Evolutionary conservation across 2,888 invertebrate species (phyloP), one percentile per base, ranked within the genome.

Genomic region (Lycophotia porphyrea): DNA sequence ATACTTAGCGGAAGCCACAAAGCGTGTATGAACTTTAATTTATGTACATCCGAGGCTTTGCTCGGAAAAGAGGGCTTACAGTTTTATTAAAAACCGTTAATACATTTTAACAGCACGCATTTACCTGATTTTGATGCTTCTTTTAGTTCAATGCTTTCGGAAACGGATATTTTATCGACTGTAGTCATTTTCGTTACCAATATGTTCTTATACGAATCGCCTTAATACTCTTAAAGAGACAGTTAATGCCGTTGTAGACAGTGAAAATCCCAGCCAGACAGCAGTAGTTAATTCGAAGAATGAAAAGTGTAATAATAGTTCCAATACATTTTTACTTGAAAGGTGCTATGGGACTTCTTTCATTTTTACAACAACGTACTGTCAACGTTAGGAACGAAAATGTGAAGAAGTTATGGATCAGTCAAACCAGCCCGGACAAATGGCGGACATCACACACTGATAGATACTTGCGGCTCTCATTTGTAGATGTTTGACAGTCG

Each of bases 41-140:
- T 77, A 66, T 55, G 52, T 58, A 66, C 66, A 61, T 75, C 34
- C 63, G 60, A 61, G 47, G 42, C 27, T 71, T 71, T 34, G 39
- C 34, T 80, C 34, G 47, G 83, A 52, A 72, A 61, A 61, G 27
- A 49, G 34, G 24, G 18, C 42, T 76, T 80, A 49, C 15, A 18
- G 9, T 80, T 80, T 27, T 34, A 60, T 72, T 55, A 47, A 80
- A 47, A 42, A 47, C n/a, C 39, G 21, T n/a, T 69, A 15, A 21
- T 31, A 61, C 52, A 44, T 42, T 65, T 75, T 52, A 44, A 49
- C 42, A 42, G 55, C 34, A 52, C 49, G 9, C 36, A 13, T 44
- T 7, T 77, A 27, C 39, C 18, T 44, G 74, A 67, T 44, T 60
- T 27, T 15, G 9, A 15, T 24, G 49, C 49, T 27, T 47, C 18